These are phyloP conservation scores for Antheraea yamamai DNA, from an alignment of 2,888 invertebrate genomes.

Conservation along the genomic window DNA sequence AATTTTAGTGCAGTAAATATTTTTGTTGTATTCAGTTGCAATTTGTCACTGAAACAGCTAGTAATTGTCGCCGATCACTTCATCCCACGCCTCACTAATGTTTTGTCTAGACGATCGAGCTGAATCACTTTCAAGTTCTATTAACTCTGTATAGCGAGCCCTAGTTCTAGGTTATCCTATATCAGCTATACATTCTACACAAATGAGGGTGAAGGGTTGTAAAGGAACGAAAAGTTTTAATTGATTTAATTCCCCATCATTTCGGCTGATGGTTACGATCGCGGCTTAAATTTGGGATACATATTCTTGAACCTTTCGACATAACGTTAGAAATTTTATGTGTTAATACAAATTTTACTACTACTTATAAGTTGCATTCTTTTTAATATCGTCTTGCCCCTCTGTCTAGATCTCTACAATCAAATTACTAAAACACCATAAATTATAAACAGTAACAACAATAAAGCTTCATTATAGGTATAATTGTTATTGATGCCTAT, in stretches of 20 bases:
- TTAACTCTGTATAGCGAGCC: not conserved
- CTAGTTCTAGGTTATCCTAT: constrained; percentile 7
- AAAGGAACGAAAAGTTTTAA: constrained; percentile 38
- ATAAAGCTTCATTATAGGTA: no score
- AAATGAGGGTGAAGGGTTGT: constrained; percentile 16
- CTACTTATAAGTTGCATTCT: no score
- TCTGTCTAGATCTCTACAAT: no score
- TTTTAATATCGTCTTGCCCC: no score
- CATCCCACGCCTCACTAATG: not conserved
- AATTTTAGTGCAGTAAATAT: no score
- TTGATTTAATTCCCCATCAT: constrained; percentile 33
- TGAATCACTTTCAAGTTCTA: not conserved
- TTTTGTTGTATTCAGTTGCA: not conserved
- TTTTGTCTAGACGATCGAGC: not conserved
- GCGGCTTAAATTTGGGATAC: not conserved
- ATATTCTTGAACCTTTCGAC: constrained; percentile 2
- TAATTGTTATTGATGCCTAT: no score
- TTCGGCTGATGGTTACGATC: constrained; percentile 13
- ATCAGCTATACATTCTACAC: not conserved
- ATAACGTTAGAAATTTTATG: not conserved
- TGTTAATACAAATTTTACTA: no score
- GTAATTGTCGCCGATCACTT: not conserved
- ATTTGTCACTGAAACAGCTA: not conserved
- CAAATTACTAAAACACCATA: no score
- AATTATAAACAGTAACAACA: no score